Evolutionary conservation across 2,797 vertebrate species (phyloP).

Genomic region (Acanthurus leucopareius): DNA sequence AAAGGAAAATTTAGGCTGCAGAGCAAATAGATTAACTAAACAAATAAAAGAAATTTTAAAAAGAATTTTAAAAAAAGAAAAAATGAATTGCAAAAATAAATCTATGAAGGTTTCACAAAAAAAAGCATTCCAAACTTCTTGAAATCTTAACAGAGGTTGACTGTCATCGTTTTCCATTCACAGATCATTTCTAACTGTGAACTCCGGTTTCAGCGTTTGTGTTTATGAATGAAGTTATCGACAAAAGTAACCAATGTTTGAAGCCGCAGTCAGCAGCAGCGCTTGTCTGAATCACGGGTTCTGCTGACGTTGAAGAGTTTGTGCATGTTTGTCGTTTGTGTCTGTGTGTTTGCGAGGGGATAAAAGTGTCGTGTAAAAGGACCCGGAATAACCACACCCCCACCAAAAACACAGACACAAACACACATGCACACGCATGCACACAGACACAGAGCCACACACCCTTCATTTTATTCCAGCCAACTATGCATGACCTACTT

Average conservation of each 20-base stretch:
- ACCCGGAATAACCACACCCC: constrained; percentile 30
- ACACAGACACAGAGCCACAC: constrained; percentile 21
- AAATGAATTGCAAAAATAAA: not conserved
- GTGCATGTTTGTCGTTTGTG: constrained; percentile 22
- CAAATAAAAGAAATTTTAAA: not conserved
- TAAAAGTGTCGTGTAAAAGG: constrained; percentile 65
- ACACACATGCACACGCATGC: constrained; percentile 14
- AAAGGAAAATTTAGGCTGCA: constrained; percentile 8
- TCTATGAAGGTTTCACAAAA: not conserved
- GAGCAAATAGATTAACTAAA: not conserved
- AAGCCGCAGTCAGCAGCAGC: constrained; percentile 1
- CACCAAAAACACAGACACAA: not conserved
- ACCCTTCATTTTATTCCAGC: constrained; percentile 73
- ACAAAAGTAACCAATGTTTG: constrained; percentile 26
- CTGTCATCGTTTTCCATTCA: constrained; percentile 2
- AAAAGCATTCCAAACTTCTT: constrained; percentile 10
- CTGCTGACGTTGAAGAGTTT: constrained; percentile 36
- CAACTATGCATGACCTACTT: constrained; percentile 84
- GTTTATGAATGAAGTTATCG: constrained; percentile 27
- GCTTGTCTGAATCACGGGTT: constrained; percentile 40
- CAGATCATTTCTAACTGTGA: not conserved
- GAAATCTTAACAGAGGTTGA: not conserved
- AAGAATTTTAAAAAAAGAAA: not conserved
- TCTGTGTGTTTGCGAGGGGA: constrained; percentile 32
- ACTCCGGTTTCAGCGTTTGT: not conserved